Base-by-base conservation (phyloP, 2,888 invertebrate genomes). In the Koerneria pararmatus region DNA sequence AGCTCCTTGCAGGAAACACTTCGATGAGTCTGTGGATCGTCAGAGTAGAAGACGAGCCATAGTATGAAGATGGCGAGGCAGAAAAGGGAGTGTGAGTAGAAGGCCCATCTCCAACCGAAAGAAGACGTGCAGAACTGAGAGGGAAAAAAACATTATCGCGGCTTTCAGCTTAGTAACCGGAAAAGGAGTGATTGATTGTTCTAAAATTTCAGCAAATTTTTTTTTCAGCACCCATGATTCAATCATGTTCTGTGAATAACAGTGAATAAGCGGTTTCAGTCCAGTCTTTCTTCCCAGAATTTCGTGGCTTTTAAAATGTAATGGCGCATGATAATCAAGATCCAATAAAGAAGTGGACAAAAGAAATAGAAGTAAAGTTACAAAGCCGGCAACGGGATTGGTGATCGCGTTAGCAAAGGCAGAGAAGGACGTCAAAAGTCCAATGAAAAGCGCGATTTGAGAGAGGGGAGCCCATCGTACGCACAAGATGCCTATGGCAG, bases 391-490 rank as follows among this genome's bases (percentile, higher is more conserved):
- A 8, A 73, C 68, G 22, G 72, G 69, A 59, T 77, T 79, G 31
- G 79, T 78, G 15, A 79, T 66, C 27, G 71, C 70, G 4, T 71
- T 71, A 27, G 79, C 73, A 29, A 79, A 57, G 0, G 78, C 74
- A 6, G 78, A 72, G 59, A 78, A 79, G 3, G 77, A 76, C 3
- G 78, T 79, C 15, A 79, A 66, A 11, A 74, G 65, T 1, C 74
- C 69, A 41, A 79, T 74, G 69, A 78, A 78, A n/a, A 78, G 71
- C 0, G 74, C 46, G 11, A n/a, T 41, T 41, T 41, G 46, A n/a
- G 46, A 41, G 11, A 41, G 46, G 3, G 78, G 74, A 0, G 78
- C 79, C 78, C 78, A 79, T 58, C 77, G 53, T 34, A 69, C 67
- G 22, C 67, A 66, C 22, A 73, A 32, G 49, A 73, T 69, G 5